Conservation (phyloP, 2,888 invertebrate genomes). For the Coleophora flavipennella region DNA sequence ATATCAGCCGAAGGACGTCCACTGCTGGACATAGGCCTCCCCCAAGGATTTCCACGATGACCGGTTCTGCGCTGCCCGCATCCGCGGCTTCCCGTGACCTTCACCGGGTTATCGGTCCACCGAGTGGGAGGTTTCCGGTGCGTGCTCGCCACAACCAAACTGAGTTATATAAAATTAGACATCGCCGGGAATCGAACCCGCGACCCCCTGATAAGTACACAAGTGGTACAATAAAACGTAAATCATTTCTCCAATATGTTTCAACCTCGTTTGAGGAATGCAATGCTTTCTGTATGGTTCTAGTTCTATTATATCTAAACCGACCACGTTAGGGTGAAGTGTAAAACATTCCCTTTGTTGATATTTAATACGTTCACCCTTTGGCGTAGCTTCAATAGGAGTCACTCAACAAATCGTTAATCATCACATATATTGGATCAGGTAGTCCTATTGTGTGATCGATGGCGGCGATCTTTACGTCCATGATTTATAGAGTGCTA, state of each 20-base stretch:
- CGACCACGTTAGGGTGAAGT: constrained; percentile 40
- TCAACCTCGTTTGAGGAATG: constrained; percentile 16
- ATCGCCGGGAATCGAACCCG: no score
- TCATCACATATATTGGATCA: constrained; percentile 67
- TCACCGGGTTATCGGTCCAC: no score
- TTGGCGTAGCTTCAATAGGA: constrained; percentile 62
- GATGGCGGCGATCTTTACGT: constrained; percentile 50
- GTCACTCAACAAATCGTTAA: constrained; percentile 71
- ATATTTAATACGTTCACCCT: constrained; percentile 64
- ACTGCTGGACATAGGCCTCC: no score
- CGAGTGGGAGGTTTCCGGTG: no score
- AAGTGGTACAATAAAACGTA: no score
- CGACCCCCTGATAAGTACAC: no score
- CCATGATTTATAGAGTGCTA: constrained; percentile 53
- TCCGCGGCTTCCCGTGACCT: no score
- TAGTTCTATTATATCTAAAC: constrained; percentile 21
- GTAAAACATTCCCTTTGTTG: constrained; percentile 60
- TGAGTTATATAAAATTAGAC: no score
- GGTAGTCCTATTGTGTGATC: constrained; percentile 63
- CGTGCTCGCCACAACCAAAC: no score
- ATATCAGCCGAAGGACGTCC: no score
- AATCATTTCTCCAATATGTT: constrained; percentile 15
- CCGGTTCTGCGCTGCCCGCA: no score
- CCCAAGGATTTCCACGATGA: no score
- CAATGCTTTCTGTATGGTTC: constrained; percentile 12